Evolutionary conservation across 2,888 invertebrate genomes (phyloP), one percentile per base, ranked within the genome.

Genomic region (Bedellia somnulentella): DNA sequence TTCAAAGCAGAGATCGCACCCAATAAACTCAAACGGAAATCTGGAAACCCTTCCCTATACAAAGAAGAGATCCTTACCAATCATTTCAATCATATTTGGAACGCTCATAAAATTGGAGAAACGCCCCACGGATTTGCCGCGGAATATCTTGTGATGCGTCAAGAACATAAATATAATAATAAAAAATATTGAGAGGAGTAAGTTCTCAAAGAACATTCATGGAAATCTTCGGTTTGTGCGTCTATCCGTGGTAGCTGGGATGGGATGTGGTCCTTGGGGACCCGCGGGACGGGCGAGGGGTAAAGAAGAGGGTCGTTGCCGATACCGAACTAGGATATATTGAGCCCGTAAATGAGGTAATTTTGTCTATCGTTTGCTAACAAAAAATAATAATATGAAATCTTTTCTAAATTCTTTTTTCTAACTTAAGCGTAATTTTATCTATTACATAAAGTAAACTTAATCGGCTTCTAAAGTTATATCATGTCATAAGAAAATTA

Each of bases 361-460:
- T 67, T 56, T 60, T 67, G 67, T 68, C 67, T 70, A 67, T 66
- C 67, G 26, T 26, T 26, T n/a, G n/a, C n/a, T n/a, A n/a, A n/a
- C n/a, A n/a, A n/a, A n/a, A n/a, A n/a, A n/a, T n/a, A n/a, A n/a
- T n/a, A n/a, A n/a, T n/a, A n/a, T n/a, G n/a, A n/a, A n/a, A n/a
- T n/a, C n/a, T n/a, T n/a, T n/a, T n/a, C n/a, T n/a, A n/a, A n/a
- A n/a, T n/a, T n/a, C n/a, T n/a, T n/a, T n/a, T n/a, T n/a, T n/a
- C n/a, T n/a, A n/a, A n/a, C n/a, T n/a, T n/a, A n/a, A n/a, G n/a
- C n/a, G n/a, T n/a, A n/a, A n/a, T n/a, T n/a, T n/a, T n/a, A n/a
- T n/a, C n/a, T n/a, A n/a, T n/a, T n/a, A n/a, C n/a, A n/a, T n/a
- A n/a, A n/a, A n/a, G n/a, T n/a, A n/a, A n/a, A n/a, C n/a, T n/a